phyloP scores from a whole-genome alignment of 2,113 vertebrate genomes.

The Corythoichthys intestinalis region DNA sequence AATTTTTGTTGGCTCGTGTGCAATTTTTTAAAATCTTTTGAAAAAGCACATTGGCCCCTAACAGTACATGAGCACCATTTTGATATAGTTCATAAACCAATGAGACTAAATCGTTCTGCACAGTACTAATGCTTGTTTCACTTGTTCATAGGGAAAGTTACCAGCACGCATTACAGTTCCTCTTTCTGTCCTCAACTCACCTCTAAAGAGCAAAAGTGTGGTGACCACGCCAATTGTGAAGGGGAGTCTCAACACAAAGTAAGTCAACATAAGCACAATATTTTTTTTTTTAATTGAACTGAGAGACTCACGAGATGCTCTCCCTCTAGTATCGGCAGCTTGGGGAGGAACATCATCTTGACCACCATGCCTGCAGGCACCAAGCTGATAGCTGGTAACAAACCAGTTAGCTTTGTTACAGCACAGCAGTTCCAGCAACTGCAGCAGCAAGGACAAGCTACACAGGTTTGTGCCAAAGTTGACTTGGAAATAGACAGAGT shows the following conservation, averaged over 20 bases:
- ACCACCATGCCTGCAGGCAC: constrained; percentile 96
- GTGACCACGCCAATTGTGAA: constrained; percentile 92
- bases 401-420: constrained; percentile 95
- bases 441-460: constrained; percentile 95
- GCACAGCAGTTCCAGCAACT: constrained; percentile 96
- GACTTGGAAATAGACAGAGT: neutral
- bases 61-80: neutral
- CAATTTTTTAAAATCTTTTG: neutral
- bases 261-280: constrained; percentile 33
- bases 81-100: too few relatives aligned
- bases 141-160: constrained; percentile 81
- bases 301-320: too few relatives aligned
- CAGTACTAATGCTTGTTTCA: neutral
- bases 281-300: neutral
- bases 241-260: constrained; percentile 92
- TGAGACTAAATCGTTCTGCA: too few relatives aligned
- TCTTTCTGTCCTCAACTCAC: constrained; percentile 92
- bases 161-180: constrained; percentile 92
- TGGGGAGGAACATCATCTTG: constrained; percentile 95
- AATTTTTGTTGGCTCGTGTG: neutral
- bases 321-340: constrained; percentile 80
- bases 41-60: neutral
- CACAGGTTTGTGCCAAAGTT: constrained; percentile 77
- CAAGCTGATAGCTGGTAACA: constrained; percentile 94
- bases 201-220: constrained; percentile 90